These are phyloP conservation scores for Phalanger gymnotis DNA, from an alignment of 2,797 vertebrate species.

Conservation along the genomic window DNA sequence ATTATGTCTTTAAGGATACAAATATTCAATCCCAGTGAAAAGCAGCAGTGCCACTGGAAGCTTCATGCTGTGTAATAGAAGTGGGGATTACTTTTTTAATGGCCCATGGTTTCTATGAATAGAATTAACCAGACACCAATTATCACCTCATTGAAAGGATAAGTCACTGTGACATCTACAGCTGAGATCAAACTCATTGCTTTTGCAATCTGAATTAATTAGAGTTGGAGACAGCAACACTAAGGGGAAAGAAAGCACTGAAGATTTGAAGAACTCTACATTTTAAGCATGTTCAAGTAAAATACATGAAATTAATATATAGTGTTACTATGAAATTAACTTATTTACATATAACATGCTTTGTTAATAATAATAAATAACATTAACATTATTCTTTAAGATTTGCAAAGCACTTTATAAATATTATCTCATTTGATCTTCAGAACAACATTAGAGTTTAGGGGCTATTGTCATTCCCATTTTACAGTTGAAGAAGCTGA, in stretches of 20 bases:
- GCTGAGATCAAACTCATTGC: conserved; percentile 74
- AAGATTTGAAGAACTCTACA: conserved; percentile 57
- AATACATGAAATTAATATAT: conserved; percentile 63
- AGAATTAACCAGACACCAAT: conserved; percentile 76
- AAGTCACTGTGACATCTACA: conserved; percentile 76
- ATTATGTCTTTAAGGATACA: conserved; percentile 54
- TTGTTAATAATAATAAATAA: not conserved
- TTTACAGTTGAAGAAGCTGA: not conserved
- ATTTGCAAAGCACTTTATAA: not conserved
- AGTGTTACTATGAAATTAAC: conserved; percentile 41
- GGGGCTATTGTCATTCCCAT: not conserved
- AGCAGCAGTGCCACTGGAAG: conserved; percentile 61
- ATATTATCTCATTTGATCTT: not conserved
- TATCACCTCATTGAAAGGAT: conserved; percentile 74
- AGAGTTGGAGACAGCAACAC: conserved; percentile 60
- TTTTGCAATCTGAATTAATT: conserved; percentile 79
- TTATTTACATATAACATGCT: conserved; percentile 58
- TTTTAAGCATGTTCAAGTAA: conserved; percentile 65
- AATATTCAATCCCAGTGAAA: conserved; percentile 37
- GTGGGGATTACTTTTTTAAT: conserved; percentile 69
- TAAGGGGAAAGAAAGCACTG: conserved; percentile 63
- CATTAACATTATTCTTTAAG: not conserved
- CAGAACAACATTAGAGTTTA: not conserved
- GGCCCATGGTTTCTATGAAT: conserved; percentile 57
- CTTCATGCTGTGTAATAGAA: conserved; percentile 54